phyloP scores from a whole-genome alignment of 2,888 invertebrate genomes.

The Apamea anceps region DNA sequence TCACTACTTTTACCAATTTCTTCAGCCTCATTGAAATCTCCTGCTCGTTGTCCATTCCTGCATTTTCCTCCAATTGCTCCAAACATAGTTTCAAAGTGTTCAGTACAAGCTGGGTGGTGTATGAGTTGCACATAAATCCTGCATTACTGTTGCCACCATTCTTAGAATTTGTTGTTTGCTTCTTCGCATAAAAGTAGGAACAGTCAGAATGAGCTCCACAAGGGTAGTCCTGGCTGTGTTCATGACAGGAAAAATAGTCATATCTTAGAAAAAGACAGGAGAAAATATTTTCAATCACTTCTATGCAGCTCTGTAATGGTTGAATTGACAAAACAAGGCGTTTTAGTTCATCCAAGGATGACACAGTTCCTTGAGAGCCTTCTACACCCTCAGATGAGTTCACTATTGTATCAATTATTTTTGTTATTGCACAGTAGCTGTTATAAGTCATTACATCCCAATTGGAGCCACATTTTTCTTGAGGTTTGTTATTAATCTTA shows the following conservation, averaged over 20 bases:
- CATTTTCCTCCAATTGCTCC: conserved; percentile 84
- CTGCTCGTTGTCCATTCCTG: conserved; percentile 73
- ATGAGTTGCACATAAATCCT: conserved; percentile 91
- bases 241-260: conserved; percentile 90
- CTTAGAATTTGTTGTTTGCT: conserved; percentile 77
- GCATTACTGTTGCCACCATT: conserved; percentile 76
- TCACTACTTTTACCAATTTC: conserved; percentile 87
- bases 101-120: conserved; percentile 90
- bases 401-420: conserved; percentile 87
- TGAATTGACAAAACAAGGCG: conserved; percentile 86
- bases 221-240: conserved; percentile 85
- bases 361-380: conserved; percentile 79
- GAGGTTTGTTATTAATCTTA: conserved; percentile 70
- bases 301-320: conserved; percentile 87
- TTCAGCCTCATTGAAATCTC: conserved; percentile 75
- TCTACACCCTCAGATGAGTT: conserved; percentile 80
- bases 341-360: conserved; percentile 87
- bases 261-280: conserved; percentile 92
- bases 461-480: conserved; percentile 72
- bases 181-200: conserved; percentile 88
- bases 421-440: conserved; percentile 88
- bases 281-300: conserved; percentile 93
- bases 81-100: conserved; percentile 90
- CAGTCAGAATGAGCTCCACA: conserved; percentile 87
- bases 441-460: conserved; percentile 89